phyloP scores from a whole-genome alignment of 37 sponge, comb jelly and placozoan genomes.

The Eunapius fragilis region DNA sequence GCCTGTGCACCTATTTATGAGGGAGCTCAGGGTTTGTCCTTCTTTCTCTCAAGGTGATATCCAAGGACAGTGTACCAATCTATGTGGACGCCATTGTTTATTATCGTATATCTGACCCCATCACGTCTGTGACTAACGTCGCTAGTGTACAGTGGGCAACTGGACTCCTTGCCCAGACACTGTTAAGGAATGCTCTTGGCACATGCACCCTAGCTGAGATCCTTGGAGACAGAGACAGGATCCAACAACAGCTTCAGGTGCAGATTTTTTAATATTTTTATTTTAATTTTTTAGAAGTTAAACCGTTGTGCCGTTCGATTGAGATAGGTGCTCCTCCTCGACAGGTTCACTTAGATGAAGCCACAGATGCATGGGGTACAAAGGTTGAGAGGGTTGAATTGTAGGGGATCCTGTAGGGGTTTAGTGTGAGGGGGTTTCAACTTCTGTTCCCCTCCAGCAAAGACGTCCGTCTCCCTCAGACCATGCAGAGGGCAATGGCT shows the following conservation, averaged over 20 bases:
- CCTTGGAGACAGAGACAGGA: constrained; percentile 73
- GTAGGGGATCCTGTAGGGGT: no score
- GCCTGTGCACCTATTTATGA: no score
- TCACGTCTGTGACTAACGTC: constrained; percentile 79
- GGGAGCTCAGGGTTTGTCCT: no score
- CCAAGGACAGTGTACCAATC: constrained; percentile 95
- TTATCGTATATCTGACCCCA: constrained; percentile 76
- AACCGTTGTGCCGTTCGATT: not conserved
- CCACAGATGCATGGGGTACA: constrained; percentile 97
- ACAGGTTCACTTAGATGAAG: constrained; percentile 80
- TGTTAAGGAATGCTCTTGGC: constrained; percentile 90
- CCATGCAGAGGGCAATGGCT: constrained; percentile 96
- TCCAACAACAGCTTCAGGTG: constrained; percentile 74
- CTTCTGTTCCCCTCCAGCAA: constrained; percentile 62
- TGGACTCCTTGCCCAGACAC: constrained; percentile 92
- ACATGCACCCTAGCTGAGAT: constrained; percentile 87
- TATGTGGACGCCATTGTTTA: constrained; percentile 95
- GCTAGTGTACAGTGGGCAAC: constrained; percentile 73
- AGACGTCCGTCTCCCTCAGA: constrained; percentile 92
- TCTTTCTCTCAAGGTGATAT: constrained; percentile 78
- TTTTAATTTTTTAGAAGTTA: no score
- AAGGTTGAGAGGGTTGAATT: constrained; percentile 92
- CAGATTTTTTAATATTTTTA: no score
- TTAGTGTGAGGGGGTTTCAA: not conserved
- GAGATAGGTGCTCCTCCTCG: not conserved